phyloP scores from a whole-genome alignment of 2,888 invertebrate species.

The Saturnia pavonia region DNA sequence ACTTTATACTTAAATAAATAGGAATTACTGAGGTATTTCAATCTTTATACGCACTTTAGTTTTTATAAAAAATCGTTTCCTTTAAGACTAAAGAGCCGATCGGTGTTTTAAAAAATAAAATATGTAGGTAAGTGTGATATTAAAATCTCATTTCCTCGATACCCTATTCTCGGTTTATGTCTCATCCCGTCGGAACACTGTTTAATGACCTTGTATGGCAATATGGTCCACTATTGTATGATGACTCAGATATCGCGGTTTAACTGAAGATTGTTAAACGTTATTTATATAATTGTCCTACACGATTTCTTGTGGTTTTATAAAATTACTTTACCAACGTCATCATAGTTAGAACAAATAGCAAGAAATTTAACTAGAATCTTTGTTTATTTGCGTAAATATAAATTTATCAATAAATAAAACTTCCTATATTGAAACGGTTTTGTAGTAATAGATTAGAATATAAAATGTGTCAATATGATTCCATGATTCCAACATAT shows the following conservation, averaged over 20 bases:
- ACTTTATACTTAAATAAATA: not conserved
- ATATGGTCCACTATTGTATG: conserved; percentile 33
- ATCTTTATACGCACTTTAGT: not conserved
- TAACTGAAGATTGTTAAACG: conserved; percentile 23
- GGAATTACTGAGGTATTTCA: not conserved
- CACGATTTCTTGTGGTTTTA: conserved; percentile 22
- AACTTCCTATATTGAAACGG: not conserved
- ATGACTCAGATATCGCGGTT: conserved; percentile 18
- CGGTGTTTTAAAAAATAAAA: conserved; percentile 12
- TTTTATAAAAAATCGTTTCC: not conserved
- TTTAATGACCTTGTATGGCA: conserved; percentile 42
- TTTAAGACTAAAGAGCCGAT: not conserved
- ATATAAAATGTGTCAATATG: not conserved
- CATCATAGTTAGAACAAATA: conserved; percentile 16
- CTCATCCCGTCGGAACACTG: conserved; percentile 33
- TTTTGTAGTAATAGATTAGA: not conserved
- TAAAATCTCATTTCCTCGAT: conserved; percentile 48
- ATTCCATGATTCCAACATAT: not conserved
- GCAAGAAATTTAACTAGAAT: conserved; percentile 17
- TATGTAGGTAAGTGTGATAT: conserved; percentile 34
- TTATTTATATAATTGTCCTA: conserved; percentile 23
- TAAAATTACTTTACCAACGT: conserved; percentile 7
- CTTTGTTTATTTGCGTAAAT: not conserved
- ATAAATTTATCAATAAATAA: conserved; percentile 3
- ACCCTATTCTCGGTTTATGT: conserved; percentile 39